phyloP scores from a whole-genome alignment of 2,888 invertebrate species.

The Automeris io region DNA sequence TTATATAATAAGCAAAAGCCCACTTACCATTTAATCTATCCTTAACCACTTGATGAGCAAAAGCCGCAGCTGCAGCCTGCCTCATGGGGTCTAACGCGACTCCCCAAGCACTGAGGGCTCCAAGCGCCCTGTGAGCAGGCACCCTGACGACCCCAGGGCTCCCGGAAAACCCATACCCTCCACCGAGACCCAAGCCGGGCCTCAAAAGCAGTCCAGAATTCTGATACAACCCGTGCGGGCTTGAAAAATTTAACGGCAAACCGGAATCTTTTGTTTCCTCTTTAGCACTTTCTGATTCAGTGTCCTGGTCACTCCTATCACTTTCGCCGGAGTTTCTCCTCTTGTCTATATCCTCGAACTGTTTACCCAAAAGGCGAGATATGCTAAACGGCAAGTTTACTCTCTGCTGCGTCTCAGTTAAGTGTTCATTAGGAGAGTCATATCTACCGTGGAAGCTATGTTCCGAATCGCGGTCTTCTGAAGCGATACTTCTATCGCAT shows the following conservation, averaged over 20 bases:
- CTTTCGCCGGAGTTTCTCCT: constrained; percentile 68
- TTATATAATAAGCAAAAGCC: neutral
- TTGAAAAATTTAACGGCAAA: constrained; percentile 60
- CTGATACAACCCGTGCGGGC: constrained; percentile 57
- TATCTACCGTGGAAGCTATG: constrained; percentile 71
- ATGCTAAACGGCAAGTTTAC: constrained; percentile 86
- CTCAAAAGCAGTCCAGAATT: constrained; percentile 59
- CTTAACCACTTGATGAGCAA: constrained; percentile 89
- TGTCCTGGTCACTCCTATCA: constrained; percentile 71
- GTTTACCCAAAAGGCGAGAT: constrained; percentile 87
- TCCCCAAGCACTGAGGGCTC: constrained; percentile 73
- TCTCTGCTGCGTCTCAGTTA: constrained; percentile 69
- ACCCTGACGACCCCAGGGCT: constrained; percentile 88
- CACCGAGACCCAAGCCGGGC: constrained; percentile 67
- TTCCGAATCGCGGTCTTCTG: constrained; percentile 76
- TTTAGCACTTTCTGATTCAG: constrained; percentile 69
- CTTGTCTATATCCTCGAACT: constrained; percentile 80
- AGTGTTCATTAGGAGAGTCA: constrained; percentile 70
- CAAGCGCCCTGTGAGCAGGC: constrained; percentile 84
- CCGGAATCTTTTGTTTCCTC: constrained; percentile 59
- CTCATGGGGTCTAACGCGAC: constrained; percentile 80
- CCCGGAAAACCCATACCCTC: constrained; percentile 74
- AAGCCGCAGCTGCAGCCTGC: constrained; percentile 83
- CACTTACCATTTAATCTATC: constrained; percentile 87
- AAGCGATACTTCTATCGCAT: constrained; percentile 70